Base-by-base conservation (phyloP, 2,888 invertebrate species). In the Crossocerus cetratus region DNA sequence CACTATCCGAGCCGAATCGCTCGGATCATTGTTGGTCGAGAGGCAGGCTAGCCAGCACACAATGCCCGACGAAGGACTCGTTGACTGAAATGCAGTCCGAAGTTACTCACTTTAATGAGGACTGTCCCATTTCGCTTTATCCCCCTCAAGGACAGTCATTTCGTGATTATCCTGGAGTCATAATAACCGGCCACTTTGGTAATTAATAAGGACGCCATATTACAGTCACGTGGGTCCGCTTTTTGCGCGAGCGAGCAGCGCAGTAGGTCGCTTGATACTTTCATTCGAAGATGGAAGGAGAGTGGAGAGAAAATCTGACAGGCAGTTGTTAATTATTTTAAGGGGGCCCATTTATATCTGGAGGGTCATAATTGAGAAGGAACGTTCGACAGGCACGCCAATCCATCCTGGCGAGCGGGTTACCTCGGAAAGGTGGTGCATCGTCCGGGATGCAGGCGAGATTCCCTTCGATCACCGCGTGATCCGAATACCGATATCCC, bases 261-360 rank as follows among this genome's bases (percentile, higher is more conserved):
- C 49, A 16, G 49, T n/a, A n/a, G 49, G 16, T 16, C 32, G 11
- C 32, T 32, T 32, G 32, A 63, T 54, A 54, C 20, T 54, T 54
- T 54, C 54, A 18, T 49, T 64, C 21, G 60, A 20, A 62, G 63
- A 63, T 45, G 64, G 53, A 67, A 65, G 63, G 61, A 66, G 54
- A 68, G 68, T 74, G 63, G 8, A 4, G 1, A 8, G 32, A 32
- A 32, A 32, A 32, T 32, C 32, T 32, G 32, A 11, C 32, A 32
- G 32, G 32, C 11, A 32, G 32, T 70, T 77, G 70, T 73, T 81
- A 81, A 81, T 81, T 72, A 81, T 81, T 81, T 76, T 73, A 81
- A 71, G 53, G 54, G 54, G 32, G 66, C 69, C 71, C 67, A 75
- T 83, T 80, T 73, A 65, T 78, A 82, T 83, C 77, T 77, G 60